Percentiles rank a stretch among this genome's conserved stretches.
phyloP scores from a whole-genome alignment of 2,888 invertebrate genomes.

The Halocaridina rubra region DNA sequence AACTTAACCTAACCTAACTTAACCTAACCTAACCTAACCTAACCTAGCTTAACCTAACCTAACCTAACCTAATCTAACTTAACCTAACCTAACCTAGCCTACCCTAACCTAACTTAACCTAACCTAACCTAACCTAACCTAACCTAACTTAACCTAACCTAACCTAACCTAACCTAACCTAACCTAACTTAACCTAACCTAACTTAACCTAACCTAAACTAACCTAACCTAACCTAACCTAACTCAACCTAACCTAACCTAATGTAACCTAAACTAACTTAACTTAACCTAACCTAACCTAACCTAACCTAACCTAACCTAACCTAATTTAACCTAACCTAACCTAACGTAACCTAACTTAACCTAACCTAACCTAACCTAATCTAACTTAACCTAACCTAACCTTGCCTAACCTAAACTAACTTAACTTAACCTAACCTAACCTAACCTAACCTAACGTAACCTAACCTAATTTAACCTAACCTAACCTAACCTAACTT shows the following conservation, averaged over 20 bases:
- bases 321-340: constrained; percentile 25
- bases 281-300: constrained; percentile 18
- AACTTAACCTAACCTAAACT: too few species aligned
- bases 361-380: constrained; percentile 13
- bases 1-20: constrained; percentile 12
- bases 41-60: constrained; percentile 14
- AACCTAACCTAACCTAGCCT: too few species aligned
- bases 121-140: constrained; percentile 25
- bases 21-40: constrained; percentile 28
- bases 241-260: constrained; percentile 1
- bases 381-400: constrained; percentile 29
- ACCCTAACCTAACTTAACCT: too few species aligned
- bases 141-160: constrained; percentile 26
- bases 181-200: constrained; percentile 1
- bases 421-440: neutral
- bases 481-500: neutral
- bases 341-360: constrained; percentile 16
- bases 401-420: too few species aligned
- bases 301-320: constrained; percentile 26
- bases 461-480: neutral
- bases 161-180: constrained; percentile 24
- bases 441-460: neutral
- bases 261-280: too few species aligned
- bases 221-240: too few species aligned
- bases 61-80: too few species aligned